These are phyloP conservation scores for Calameuta pallipes DNA, from an alignment of 2,888 invertebrate species.

Conservation along the genomic window DNA sequence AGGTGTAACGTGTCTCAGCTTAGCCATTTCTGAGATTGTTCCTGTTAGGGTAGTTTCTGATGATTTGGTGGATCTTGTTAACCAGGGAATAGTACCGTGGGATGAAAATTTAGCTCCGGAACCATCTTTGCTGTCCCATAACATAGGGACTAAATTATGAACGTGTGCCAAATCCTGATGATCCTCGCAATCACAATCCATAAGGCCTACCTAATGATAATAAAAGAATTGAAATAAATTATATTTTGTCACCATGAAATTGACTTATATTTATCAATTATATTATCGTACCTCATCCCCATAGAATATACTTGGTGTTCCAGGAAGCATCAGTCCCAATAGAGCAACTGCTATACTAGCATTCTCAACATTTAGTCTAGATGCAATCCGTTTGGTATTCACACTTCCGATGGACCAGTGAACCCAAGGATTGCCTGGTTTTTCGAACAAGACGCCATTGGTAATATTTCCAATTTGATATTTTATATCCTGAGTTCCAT, in stretches of 20 bases:
- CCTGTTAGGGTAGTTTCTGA: slow-evolving; percentile 67
- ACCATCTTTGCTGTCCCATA: slow-evolving; percentile 67
- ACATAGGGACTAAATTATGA: slow-evolving; percentile 79
- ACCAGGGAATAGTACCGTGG: slow-evolving; percentile 73
- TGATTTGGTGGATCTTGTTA: slow-evolving; percentile 68
- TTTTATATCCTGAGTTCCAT: slow-evolving; percentile 72
- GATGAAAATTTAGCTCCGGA: slow-evolving; percentile 67
- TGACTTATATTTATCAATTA: background rate
- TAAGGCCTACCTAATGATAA: slow-evolving; percentile 49
- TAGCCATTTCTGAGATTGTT: slow-evolving; percentile 72
- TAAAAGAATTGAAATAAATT: background rate
- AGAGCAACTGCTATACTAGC: slow-evolving; percentile 77
- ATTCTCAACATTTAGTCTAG: slow-evolving; percentile 68
- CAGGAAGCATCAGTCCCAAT: slow-evolving; percentile 86
- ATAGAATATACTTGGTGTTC: slow-evolving; percentile 88
- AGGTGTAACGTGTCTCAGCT: slow-evolving; percentile 73
- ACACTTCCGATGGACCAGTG: slow-evolving; percentile 83
- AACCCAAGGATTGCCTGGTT: slow-evolving; percentile 79
- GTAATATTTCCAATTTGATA: slow-evolving; percentile 71
- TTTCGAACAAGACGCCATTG: slow-evolving; percentile 72
- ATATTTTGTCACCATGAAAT: background rate
- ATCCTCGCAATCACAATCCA: slow-evolving; percentile 54
- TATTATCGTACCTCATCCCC: slow-evolving; percentile 84
- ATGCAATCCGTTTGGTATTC: slow-evolving; percentile 72
- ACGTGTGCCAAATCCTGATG: slow-evolving; percentile 67